A percentile compares a stretch with the other conserved stretches of the same genome.
Evolutionary conservation across 2,888 invertebrate species (phyloP).

Genomic region (Spodoptera littoralis): DNA sequence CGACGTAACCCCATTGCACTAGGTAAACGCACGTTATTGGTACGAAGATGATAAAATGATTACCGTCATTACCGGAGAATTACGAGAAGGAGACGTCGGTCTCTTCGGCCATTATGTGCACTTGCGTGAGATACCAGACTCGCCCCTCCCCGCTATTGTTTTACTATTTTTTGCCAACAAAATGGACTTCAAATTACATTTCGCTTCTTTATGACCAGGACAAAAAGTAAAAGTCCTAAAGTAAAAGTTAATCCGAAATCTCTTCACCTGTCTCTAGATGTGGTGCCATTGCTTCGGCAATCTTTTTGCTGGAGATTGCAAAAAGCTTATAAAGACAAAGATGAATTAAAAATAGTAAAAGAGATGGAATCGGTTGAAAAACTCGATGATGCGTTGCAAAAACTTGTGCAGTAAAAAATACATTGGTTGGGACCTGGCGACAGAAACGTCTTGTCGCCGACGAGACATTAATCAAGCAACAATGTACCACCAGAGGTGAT

Average conservation of each 20-base stretch:
- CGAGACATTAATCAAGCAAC: conserved; percentile 44
- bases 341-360: conserved; percentile 16
- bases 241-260: conserved; percentile 46
- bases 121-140: conserved; percentile 75
- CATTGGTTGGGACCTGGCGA: conserved; percentile 3
- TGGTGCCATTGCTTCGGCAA: conserved; percentile 4
- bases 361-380: conserved; percentile 3
- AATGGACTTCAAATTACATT: conserved; percentile 44
- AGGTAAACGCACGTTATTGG: conserved; percentile 78
- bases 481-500: conserved; percentile 23
- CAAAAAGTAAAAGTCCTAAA: conserved; percentile 55
- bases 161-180: conserved; percentile 53
- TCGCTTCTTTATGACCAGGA: conserved; percentile 18
- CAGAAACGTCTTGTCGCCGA: conserved; percentile 22
- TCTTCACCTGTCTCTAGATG: conserved; percentile 8
- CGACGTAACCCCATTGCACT: conserved; percentile 62
- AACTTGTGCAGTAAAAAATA: conserved; percentile 1
- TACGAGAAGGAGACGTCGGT: conserved; percentile 71
- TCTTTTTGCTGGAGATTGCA: not conserved
- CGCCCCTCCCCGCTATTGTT: conserved; percentile 55
- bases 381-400: conserved; percentile 20
- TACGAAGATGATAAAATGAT: conserved; percentile 86
- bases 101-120: conserved; percentile 72
- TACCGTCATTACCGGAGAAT: conserved; percentile 83
- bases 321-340: conserved; percentile 14